A percentile compares a stretch with the other conserved stretches of the same genome.
These are phyloP conservation scores for Rhizoglyphus robini DNA, from an alignment of 1,140 invertebrate species.

Conservation along the genomic window DNA sequence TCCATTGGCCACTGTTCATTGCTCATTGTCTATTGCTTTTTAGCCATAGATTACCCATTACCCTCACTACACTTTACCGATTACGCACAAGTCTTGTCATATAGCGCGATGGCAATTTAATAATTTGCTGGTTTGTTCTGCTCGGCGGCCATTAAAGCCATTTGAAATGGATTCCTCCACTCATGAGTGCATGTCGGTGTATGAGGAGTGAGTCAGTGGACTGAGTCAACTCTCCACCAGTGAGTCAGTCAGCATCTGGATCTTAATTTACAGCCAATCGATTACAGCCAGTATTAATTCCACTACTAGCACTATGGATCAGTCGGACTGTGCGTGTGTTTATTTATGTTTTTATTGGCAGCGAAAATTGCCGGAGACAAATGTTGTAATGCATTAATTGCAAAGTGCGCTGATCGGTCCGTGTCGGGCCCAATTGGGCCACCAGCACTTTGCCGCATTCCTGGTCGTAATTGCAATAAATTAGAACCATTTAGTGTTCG, in stretches of 20 bases:
- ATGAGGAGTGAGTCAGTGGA: neutral
- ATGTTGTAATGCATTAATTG: neutral
- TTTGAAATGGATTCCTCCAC: conserved; percentile 9
- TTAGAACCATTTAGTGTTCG: neutral
- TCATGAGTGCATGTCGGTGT: neutral
- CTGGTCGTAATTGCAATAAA: neutral
- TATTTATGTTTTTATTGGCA: conserved; percentile 11
- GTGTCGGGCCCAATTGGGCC: too few species aligned
- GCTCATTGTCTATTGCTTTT: too few species aligned
- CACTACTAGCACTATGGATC: neutral
- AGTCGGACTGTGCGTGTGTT: neutral
- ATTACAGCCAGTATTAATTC: neutral
- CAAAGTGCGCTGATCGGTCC: too few species aligned
- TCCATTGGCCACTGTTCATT: too few species aligned
- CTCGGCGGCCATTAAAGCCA: neutral
- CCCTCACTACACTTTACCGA: too few species aligned
- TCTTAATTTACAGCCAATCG: conserved; percentile 8
- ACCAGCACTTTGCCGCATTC: neutral
- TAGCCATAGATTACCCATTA: too few species aligned
- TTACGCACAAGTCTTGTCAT: neutral
- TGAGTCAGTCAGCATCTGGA: neutral
- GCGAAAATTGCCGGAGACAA: neutral
- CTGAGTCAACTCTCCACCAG: neutral
- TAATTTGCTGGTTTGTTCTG: neutral
- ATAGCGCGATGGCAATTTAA: conserved; percentile 12